Evolutionary conservation across 2,113 vertebrate species (phyloP), one percentile per base, ranked within the genome.

Genomic region (Takifugu bimaculatus): DNA sequence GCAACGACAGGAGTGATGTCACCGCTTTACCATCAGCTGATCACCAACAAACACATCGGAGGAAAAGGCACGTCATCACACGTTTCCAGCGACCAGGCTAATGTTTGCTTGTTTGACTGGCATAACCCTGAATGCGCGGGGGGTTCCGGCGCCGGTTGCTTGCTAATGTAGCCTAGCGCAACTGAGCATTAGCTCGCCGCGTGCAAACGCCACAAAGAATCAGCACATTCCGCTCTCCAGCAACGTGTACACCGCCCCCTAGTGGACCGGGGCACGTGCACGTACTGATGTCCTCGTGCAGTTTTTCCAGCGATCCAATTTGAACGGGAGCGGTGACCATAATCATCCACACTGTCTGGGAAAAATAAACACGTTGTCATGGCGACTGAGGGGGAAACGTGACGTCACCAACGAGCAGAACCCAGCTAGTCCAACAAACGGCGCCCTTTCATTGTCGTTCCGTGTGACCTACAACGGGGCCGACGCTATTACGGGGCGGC

Each of bases 1-100:
- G 83, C 1, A 69, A 82, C 13, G 13, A 73, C 42, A 78, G 51
- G 47, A 66, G 11, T 42, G 35, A 9, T 0, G 26, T 63, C 13
- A 27, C 54, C 67, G 15, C 35, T 5, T 1, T 35, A 5, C 2
- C 7, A 39, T 39, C 35, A 39, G 35, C 35, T 39, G 35, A 39
- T 39, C 35, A 11, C 7, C 35, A 39, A 10, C 4, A 71, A 7
- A 45, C 26, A 13, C 5, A 6, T 3, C 2, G 45, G 45, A 3
- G n/a, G 15, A n/a, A 5, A 48, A n/a, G 0, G 13, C 14, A 47
- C 45, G 5, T 7, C 5, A 10, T 39, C 7, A 39, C 7, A 39
- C 20, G 20, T 20, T 20, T 20, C 20, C 20, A 20, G 20, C 20
- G 20, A 20, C 20, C 20, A 20, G 20, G 20, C 20, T 20, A 20